Conservation (phyloP, 1,140 invertebrate species). For the Myzus persicae region DNA sequence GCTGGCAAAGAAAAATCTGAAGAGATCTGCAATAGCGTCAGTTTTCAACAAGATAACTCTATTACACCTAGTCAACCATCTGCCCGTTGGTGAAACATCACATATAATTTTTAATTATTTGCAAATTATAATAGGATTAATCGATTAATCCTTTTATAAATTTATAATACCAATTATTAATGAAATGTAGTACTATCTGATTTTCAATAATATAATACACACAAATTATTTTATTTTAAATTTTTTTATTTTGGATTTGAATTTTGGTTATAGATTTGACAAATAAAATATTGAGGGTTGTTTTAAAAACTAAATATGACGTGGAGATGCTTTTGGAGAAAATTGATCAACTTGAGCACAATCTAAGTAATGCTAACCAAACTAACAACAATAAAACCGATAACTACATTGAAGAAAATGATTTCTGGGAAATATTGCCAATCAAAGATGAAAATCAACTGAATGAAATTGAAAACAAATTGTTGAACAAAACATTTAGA, state of each 20-base stretch:
- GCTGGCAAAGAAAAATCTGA: not conserved
- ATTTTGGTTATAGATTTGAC: not conserved
- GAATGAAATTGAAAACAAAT: too few relatives aligned
- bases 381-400: too few relatives aligned
- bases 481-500: not conserved
- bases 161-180: not conserved
- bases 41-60: not conserved
- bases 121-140: too few relatives aligned
- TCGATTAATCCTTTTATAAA: not conserved
- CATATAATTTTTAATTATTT: not conserved
- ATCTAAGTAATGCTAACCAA: too few relatives aligned
- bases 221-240: not conserved
- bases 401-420: too few relatives aligned
- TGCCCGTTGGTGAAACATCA: not conserved
- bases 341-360: too few relatives aligned
- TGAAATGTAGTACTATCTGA: not conserved
- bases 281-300: not conserved
- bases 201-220: not conserved
- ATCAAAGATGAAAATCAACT: too few relatives aligned
- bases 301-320: conserved; percentile 17
- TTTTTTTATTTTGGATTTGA: not conserved
- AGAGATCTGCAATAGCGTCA: not conserved
- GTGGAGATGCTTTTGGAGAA: not conserved
- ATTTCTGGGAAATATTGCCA: too few relatives aligned
- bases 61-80: not conserved